Conservation (phyloP, 35 echinoderm and acorn worm species). For the Amphiura filiformis region DNA sequence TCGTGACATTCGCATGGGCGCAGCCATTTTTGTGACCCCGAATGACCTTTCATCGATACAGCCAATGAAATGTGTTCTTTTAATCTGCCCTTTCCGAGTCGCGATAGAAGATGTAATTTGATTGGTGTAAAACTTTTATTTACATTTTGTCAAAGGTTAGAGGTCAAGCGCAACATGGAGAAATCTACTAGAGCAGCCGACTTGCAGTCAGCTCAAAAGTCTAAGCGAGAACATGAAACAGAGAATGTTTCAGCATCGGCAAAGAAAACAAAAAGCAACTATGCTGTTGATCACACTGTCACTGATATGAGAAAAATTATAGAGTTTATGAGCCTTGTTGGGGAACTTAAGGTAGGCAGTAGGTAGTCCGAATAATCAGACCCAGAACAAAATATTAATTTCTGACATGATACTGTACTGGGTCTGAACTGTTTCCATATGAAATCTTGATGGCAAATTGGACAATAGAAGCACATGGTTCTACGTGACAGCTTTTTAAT, state of each 20-base stretch:
- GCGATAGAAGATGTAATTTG: not conserved
- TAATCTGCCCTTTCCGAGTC: no score
- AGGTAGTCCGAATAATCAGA: no score
- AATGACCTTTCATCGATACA: not conserved
- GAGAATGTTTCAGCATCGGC: not conserved
- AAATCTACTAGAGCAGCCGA: not conserved
- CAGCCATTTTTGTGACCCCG: conserved; percentile 51
- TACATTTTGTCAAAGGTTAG: not conserved
- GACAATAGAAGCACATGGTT: no score
- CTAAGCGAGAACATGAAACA: not conserved
- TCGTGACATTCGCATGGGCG: conserved; percentile 8
- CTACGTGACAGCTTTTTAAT: no score
- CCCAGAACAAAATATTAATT: no score
- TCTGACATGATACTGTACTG: no score
- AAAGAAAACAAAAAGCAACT: not conserved
- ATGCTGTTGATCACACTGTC: not conserved
- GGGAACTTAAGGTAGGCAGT: conserved; percentile 60
- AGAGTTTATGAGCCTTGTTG: conserved; percentile 54
- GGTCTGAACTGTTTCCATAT: no score
- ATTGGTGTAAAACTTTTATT: not conserved
- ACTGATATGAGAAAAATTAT: conserved; percentile 17
- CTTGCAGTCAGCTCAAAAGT: not conserved
- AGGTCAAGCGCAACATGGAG: not conserved
- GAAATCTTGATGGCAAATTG: no score
- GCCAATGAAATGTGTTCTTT: not conserved